Evolutionary conservation across 2,113 vertebrate species (phyloP).

Genomic region (Chunga burmeisteri): DNA sequence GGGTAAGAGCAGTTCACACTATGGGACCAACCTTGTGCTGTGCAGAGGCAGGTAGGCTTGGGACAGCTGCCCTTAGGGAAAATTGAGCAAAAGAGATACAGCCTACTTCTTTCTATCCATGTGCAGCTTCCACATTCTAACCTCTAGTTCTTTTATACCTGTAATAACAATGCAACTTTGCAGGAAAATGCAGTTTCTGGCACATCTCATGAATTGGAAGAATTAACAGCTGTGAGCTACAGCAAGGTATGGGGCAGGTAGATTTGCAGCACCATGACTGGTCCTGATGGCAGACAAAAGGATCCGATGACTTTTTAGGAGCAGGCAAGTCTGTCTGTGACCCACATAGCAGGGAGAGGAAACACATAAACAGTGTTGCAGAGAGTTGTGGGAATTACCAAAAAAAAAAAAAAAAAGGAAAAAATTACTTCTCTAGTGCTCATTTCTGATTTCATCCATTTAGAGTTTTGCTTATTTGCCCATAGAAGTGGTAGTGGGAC

Average conservation of each 20-base stretch:
- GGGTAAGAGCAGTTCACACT: background rate
- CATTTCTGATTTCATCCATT: background rate
- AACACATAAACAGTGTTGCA: background rate
- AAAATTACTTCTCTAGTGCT: background rate
- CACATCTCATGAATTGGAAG: background rate
- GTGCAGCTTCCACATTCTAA: background rate
- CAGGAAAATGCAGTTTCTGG: background rate
- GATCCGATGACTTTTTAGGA: background rate
- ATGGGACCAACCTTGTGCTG: background rate
- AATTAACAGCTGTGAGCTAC: background rate
- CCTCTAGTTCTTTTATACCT: background rate
- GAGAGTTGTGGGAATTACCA: background rate
- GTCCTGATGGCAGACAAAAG: slow-evolving; percentile 1
- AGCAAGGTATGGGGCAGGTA: background rate
- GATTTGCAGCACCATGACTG: background rate
- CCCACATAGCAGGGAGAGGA: slow-evolving; percentile 3
- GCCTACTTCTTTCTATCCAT: background rate
- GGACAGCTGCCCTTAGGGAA: background rate
- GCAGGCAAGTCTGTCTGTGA: background rate
- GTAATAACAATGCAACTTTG: background rate
- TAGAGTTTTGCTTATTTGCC: background rate
- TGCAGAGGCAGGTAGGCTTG: background rate
- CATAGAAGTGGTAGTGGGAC: fast-evolving
- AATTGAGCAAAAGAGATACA: background rate
- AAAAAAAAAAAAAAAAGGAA: fast-evolving